These are phyloP conservation scores for Morbakka virulenta DNA, from an alignment of 30 jellyfish, hydroid and myxozoan species.

Conservation along the genomic window DNA sequence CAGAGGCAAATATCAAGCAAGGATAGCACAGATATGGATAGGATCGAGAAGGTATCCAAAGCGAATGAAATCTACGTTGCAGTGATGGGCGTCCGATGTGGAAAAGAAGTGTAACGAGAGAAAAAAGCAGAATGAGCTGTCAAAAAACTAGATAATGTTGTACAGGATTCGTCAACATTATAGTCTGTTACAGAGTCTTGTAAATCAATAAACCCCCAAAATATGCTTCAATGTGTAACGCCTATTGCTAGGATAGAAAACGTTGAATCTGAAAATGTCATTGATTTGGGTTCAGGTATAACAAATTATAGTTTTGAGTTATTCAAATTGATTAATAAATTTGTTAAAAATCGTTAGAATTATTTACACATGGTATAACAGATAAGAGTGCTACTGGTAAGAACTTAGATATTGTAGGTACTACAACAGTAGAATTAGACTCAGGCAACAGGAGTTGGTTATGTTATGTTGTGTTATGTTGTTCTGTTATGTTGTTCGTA, in stretches of 20 bases:
- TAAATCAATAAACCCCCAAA: conserved; percentile 8
- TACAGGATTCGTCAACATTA: conserved; percentile 8
- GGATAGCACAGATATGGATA: no score
- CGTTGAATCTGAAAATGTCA: conserved; percentile 14
- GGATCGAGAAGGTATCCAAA: no score
- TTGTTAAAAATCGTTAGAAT: neutral
- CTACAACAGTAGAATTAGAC: conserved; percentile 27
- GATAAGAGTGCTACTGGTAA: conserved; percentile 28
- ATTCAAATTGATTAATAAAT: neutral
- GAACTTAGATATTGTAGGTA: neutral
- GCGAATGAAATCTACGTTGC: conserved; percentile 1
- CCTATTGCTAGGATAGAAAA: neutral
- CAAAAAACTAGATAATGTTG: conserved; percentile 26
- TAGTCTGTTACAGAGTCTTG: conserved; percentile 23
- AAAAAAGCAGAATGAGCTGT: neutral
- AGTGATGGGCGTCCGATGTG: conserved; percentile 11
- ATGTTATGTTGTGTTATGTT: no score
- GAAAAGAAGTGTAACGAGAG: neutral
- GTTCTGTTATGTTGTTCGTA: conserved; percentile 11
- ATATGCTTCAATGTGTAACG: conserved; percentile 18
- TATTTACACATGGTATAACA: neutral
- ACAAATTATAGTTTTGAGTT: conserved; percentile 10
- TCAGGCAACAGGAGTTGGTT: conserved; percentile 10
- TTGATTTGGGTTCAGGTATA: conserved; percentile 46
- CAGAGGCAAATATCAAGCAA: no score